Evolutionary conservation across 2,113 vertebrate genomes (phyloP).

Genomic region (Diphyllodes magnificus): DNA sequence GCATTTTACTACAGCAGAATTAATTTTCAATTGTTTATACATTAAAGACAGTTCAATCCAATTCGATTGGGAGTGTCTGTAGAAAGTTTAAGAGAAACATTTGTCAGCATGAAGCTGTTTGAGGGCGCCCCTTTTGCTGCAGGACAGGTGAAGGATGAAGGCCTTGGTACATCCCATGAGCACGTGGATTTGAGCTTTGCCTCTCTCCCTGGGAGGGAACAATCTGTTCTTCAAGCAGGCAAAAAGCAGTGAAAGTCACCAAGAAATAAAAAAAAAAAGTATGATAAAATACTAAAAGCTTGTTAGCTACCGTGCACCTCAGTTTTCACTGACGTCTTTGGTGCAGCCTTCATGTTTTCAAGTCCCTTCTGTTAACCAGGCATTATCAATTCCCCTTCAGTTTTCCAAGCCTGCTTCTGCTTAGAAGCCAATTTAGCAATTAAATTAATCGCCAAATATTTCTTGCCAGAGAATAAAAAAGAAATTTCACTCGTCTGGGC

Average conservation of each 20-base stretch:
- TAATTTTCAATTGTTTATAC: background rate
- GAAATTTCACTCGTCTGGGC: constrained; percentile 20
- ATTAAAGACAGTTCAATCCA: background rate
- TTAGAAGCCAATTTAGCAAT: constrained; percentile 59
- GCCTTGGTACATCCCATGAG: fast-evolving
- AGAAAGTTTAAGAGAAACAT: background rate
- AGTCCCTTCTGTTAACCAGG: background rate
- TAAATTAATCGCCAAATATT: constrained; percentile 54
- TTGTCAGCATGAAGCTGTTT: background rate
- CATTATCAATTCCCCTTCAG: constrained; percentile 49
- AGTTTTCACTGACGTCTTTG: background rate
- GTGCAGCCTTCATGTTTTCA: background rate
- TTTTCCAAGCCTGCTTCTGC: constrained; percentile 43
- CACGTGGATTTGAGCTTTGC: background rate
- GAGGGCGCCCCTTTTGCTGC: background rate
- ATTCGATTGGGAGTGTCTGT: background rate
- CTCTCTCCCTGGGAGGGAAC: background rate
- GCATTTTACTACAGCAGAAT: background rate
- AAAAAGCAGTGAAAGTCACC: background rate
- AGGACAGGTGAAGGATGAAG: background rate
- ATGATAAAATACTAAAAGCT: background rate
- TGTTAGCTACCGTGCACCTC: background rate
- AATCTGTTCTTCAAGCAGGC: background rate
- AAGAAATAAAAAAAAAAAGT: background rate
- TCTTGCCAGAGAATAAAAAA: constrained; percentile 26